Evolutionary conservation across 2,113 vertebrate species (phyloP).

Genomic region (Takifugu flavidus): DNA sequence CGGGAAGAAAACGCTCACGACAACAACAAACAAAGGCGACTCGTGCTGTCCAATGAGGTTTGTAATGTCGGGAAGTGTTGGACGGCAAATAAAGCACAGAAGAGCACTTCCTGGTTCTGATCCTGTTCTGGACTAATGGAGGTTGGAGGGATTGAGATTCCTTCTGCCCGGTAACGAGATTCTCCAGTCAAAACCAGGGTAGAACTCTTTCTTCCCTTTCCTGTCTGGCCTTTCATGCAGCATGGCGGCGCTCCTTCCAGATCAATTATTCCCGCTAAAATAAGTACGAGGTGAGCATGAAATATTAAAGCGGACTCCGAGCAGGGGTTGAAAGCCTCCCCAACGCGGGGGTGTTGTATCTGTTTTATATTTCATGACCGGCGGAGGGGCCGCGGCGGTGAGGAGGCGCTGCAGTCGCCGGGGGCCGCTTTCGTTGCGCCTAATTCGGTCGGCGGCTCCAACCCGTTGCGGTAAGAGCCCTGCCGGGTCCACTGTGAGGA

Average conservation of each 20-base stretch:
- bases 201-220: constrained; percentile 8
- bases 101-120: too few species aligned
- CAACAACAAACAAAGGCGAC: neutral
- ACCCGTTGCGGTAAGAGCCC: constrained; percentile 24
- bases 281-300: constrained; percentile 68
- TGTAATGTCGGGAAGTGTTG: too few species aligned
- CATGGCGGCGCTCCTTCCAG: constrained; percentile 60
- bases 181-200: constrained; percentile 18
- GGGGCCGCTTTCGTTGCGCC: constrained; percentile 46
- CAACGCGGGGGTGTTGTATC: constrained; percentile 66
- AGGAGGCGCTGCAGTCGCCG: constrained; percentile 36
- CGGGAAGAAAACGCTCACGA: neutral
- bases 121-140: too few species aligned
- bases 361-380: constrained; percentile 74
- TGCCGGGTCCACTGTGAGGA: neutral
- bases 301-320: constrained; percentile 68
- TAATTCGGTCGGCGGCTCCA: constrained; percentile 43
- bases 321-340: constrained; percentile 69
- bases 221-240: constrained; percentile 43
- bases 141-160: too few species aligned
- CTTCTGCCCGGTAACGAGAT: too few species aligned
- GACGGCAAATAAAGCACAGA: too few species aligned
- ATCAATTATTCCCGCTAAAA: constrained; percentile 76
- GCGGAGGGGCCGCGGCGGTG: constrained; percentile 39
- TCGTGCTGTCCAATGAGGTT: too few species aligned